Evolutionary conservation across 2,797 vertebrate species (phyloP).

Genomic region (Aeoliscus strigatus): DNA sequence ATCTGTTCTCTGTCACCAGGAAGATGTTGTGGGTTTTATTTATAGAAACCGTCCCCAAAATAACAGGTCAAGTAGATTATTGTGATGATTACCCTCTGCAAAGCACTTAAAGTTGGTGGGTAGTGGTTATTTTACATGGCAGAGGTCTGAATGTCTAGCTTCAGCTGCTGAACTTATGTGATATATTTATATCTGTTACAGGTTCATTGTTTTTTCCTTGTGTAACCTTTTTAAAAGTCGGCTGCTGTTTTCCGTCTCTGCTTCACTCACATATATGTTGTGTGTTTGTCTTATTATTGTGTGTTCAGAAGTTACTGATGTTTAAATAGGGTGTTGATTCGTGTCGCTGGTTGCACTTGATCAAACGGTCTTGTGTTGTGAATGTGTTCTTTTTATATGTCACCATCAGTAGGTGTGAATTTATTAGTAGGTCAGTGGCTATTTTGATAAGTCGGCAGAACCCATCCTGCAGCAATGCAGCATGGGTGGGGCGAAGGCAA

Average conservation of each 20-base stretch:
- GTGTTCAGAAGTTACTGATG: background rate
- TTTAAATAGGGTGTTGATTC: no score
- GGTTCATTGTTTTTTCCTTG: conserved; percentile 14
- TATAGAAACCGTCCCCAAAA: conserved; percentile 61
- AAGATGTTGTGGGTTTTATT: conserved; percentile 61
- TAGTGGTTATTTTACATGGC: background rate
- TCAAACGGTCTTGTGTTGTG: background rate
- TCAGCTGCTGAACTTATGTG: background rate
- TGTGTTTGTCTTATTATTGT: background rate
- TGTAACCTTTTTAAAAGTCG: conserved; percentile 15
- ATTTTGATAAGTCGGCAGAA: conserved; percentile 60
- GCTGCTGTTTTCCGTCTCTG: background rate
- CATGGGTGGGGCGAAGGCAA: conserved; percentile 67
- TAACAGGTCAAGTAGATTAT: conserved; percentile 42
- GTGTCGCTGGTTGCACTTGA: no score
- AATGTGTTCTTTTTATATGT: conserved; percentile 4
- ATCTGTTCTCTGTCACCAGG: conserved; percentile 61
- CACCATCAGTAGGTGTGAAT: no score
- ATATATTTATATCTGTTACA: conserved; percentile 17
- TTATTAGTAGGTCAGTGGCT: conserved; percentile 57
- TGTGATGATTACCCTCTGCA: conserved; percentile 32
- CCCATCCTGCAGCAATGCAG: conserved; percentile 74
- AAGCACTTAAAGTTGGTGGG: conserved; percentile 8
- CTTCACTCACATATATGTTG: background rate
- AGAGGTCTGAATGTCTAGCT: conserved; percentile 13